Conservation (phyloP, 2,113 vertebrate species). For the Tinamus guttatus region DNA sequence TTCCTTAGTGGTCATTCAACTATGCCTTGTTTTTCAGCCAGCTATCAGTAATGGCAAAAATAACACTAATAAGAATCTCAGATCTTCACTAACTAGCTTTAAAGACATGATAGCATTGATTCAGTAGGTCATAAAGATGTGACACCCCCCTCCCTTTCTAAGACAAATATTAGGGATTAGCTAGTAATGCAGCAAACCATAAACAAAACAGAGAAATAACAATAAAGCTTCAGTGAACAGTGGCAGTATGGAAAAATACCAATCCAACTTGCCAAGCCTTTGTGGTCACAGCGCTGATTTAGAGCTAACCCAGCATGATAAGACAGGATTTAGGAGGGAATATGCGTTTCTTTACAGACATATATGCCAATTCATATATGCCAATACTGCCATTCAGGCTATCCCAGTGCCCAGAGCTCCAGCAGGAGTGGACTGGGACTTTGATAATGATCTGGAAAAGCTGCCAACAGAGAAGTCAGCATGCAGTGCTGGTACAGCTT, state of each 20-base stretch:
- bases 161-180: not conserved
- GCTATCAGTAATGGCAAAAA: slow-evolving; percentile 39
- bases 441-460: not conserved
- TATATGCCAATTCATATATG: not conserved
- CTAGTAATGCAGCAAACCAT: not conserved
- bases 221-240: not conserved
- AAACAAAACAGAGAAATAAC: not conserved
- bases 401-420: not conserved
- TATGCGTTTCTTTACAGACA: not conserved
- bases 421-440: not conserved
- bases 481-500: not conserved
- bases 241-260: not conserved
- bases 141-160: not conserved
- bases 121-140: not conserved
- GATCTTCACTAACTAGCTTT: not conserved
- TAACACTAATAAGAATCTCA: not conserved
- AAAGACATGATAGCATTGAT: not conserved
- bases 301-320: not conserved
- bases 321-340: not conserved
- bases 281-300: slow-evolving; percentile 2
- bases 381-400: not conserved
- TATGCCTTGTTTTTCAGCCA: not conserved
- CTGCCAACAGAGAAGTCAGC: not conserved
- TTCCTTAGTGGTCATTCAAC: not conserved
- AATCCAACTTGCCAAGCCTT: not conserved